phyloP scores from a whole-genome alignment of 1,140 invertebrate species.

The Venustaconcha ellipsiformis region DNA sequence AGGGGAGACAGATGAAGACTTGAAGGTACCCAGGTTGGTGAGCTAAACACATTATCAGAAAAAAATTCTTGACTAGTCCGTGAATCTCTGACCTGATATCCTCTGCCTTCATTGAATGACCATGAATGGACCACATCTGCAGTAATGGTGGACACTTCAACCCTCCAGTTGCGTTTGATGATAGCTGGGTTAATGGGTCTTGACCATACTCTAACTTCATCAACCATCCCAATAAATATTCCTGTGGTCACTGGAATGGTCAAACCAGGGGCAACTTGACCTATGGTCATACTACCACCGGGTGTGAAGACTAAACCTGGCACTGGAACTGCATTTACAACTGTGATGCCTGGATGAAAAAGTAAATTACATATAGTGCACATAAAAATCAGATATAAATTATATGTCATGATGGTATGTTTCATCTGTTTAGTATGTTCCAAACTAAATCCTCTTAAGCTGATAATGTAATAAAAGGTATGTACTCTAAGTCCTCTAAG shows the following conservation, averaged over 20 bases:
- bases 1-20: constrained; percentile 27
- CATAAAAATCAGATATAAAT: no score
- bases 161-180: constrained; percentile 29
- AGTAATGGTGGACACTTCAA: constrained; percentile 28
- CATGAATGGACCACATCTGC: constrained; percentile 38
- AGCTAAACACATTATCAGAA: constrained; percentile 14
- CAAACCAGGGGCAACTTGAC: constrained; percentile 26
- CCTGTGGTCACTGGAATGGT: constrained; percentile 16
- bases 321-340: constrained; percentile 31
- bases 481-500: no score
- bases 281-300: constrained; percentile 38
- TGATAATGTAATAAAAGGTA: no score
- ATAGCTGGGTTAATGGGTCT: constrained; percentile 45
- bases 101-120: constrained; percentile 43
- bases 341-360: constrained; percentile 14
- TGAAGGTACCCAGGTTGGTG: constrained; percentile 39
- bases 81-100: constrained; percentile 30
- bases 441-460: no score
- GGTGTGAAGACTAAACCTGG: constrained; percentile 24
- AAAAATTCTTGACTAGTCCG: constrained; percentile 21
- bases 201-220: constrained; percentile 46
- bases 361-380: no score
- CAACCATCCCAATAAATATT: constrained; percentile 37
- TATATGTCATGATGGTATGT: no score
- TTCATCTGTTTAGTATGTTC: no score